These are phyloP conservation scores for Calliphora vomitoria DNA, from an alignment of 2,888 invertebrate genomes.

Conservation along the genomic window DNA sequence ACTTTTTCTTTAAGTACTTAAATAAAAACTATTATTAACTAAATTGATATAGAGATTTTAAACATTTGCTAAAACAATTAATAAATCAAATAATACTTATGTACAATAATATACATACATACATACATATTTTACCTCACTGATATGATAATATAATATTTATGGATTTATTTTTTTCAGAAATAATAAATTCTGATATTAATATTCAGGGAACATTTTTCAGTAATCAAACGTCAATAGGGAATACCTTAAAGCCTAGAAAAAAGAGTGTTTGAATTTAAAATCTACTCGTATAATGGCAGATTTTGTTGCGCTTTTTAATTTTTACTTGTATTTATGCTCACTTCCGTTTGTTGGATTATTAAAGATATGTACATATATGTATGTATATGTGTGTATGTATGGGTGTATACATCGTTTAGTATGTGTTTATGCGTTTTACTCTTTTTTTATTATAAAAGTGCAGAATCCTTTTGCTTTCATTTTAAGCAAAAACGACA, in stretches of 20 bases:
- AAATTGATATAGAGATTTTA: no score
- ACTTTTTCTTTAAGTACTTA: not conserved
- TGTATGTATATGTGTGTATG: not conserved
- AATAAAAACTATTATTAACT: not conserved
- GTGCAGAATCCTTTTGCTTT: slow-evolving; percentile 49
- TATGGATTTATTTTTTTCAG: no score
- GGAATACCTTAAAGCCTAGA: no score
- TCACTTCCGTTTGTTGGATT: slow-evolving; percentile 9
- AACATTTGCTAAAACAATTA: no score
- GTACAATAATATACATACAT: no score
- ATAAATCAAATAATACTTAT: no score
- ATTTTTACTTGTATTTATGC: not conserved
- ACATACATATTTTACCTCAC: no score
- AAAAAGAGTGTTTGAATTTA: not conserved
- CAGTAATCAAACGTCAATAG: no score
- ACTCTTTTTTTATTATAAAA: slow-evolving; percentile 24
- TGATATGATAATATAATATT: no score
- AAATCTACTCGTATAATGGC: not conserved
- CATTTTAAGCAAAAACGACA: slow-evolving; percentile 3
- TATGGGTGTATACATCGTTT: not conserved
- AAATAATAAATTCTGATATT: no score
- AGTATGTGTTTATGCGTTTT: not conserved
- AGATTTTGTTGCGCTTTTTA: slow-evolving; percentile 12
- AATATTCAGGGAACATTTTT: no score
- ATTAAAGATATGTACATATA: not conserved